phyloP scores from a whole-genome alignment of 1,140 invertebrate genomes.

The Macrotrachela quadricornifera region DNA sequence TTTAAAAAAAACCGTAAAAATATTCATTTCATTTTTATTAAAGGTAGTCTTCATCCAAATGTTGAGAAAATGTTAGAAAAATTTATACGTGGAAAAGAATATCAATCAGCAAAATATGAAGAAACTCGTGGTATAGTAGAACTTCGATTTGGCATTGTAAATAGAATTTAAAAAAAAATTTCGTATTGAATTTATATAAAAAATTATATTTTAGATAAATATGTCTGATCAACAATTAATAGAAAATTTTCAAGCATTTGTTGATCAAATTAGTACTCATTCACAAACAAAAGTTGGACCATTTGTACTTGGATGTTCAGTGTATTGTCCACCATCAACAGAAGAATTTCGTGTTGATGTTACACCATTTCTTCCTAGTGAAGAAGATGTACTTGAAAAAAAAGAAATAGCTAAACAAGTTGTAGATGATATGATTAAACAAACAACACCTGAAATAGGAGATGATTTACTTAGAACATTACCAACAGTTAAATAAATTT shows the following conservation, averaged over 20 bases:
- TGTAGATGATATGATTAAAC: no score
- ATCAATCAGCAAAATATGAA: slow-evolving; percentile 1
- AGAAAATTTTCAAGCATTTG: slow-evolving; percentile 2
- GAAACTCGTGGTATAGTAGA: slow-evolving; percentile 3
- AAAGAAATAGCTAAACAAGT: no score
- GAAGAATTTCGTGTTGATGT: slow-evolving; percentile 7
- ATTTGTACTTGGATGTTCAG: not conserved
- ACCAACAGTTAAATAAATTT: no score
- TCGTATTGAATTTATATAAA: not conserved
- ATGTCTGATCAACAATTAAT: not conserved
- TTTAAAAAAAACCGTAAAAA: not conserved
- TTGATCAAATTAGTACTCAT: slow-evolving; percentile 6
- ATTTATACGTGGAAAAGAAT: not conserved
- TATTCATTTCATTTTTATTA: no score
- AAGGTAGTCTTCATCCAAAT: no score
- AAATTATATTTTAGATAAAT: slow-evolving; percentile 1
- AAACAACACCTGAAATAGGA: no score
- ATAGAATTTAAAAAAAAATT: not conserved
- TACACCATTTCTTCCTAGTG: not conserved
- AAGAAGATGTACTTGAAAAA: not conserved
- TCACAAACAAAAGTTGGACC: not conserved
- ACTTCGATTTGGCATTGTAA: slow-evolving; percentile 1
- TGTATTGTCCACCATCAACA: slow-evolving; percentile 5
- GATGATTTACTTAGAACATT: no score
- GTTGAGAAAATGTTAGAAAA: no score